A percentile compares a stretch with the other conserved stretches of the same genome.
Conservation (phyloP, 2,888 invertebrate genomes). For the Alsophila aescularia region DNA sequence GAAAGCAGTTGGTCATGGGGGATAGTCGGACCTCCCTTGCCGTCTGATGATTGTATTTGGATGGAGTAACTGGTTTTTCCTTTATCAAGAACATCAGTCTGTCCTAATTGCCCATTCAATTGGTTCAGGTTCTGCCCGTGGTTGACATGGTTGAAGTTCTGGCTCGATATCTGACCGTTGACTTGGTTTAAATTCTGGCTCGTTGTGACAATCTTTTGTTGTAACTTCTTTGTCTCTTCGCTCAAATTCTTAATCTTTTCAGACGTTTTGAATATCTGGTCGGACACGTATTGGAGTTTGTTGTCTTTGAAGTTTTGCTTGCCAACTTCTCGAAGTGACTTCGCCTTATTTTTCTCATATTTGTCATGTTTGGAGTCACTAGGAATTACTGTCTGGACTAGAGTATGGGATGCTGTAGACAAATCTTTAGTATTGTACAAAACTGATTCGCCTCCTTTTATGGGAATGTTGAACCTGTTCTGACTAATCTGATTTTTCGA, state of each 20-base stretch:
- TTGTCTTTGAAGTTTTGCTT: slow-evolving; percentile 62
- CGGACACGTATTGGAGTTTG: slow-evolving; percentile 59
- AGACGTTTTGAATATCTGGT: slow-evolving; percentile 73
- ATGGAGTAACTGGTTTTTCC: slow-evolving; percentile 88
- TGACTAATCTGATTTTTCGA: slow-evolving; percentile 58
- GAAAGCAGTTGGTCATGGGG: slow-evolving; percentile 92
- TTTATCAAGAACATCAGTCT: slow-evolving; percentile 71
- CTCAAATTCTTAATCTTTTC: slow-evolving; percentile 70
- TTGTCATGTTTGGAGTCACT: slow-evolving; percentile 41
- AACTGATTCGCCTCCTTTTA: slow-evolving; percentile 56
- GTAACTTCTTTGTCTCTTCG: slow-evolving; percentile 69
- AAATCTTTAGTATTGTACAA: slow-evolving; percentile 63
- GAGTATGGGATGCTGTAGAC: slow-evolving; percentile 61
- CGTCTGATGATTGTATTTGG: slow-evolving; percentile 89
- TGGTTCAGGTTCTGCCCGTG: not conserved
- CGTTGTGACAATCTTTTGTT: slow-evolving; percentile 67
- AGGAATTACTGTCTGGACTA: slow-evolving; percentile 59
- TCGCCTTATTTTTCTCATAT: slow-evolving; percentile 60
- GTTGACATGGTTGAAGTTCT: slow-evolving; percentile 41
- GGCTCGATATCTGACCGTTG: slow-evolving; percentile 9
- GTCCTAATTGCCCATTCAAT: slow-evolving; percentile 11
- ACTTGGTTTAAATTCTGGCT: slow-evolving; percentile 59
- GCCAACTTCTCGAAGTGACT: slow-evolving; percentile 58
- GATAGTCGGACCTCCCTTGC: slow-evolving; percentile 72
- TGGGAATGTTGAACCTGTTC: slow-evolving; percentile 57